Base-by-base conservation (phyloP, 2,797 vertebrate genomes). In the Sebastes goodei region DNA sequence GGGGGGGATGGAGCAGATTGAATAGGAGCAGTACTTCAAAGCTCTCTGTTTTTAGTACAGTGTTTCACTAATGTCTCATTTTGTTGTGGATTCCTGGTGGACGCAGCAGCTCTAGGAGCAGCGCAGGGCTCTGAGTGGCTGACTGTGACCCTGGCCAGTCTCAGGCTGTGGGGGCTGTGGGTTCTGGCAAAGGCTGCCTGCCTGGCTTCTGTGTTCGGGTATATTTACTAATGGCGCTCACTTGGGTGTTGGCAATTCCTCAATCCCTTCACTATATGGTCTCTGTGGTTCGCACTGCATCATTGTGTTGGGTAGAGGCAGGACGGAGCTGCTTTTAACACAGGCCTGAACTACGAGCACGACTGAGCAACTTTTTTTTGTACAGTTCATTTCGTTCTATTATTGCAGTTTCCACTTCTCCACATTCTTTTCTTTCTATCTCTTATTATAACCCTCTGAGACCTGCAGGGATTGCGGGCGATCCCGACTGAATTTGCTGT, bases 181-280 rank as follows among this genome's bases (percentile, higher is more conserved):
- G 21, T 59, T 81, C 79, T 90, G 85, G 80, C 70, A 52, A 56
- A 6, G 67, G 69, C 61, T 20, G 42, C 2, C n/a, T 4, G 53
- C 21, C 74, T 84, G 80, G 64, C 72, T 76, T 64, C 74, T 84
- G 62, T 46, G 75, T 76, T 70, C 0, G 20, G 29, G 74, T 80
- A 42, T 82, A 74, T 87, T 83, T 75, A 78, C 78, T 87, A 78
- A 88, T 88, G 85, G 69, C 59, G 56, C 67, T 88, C 14, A 15
- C 69, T 78, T 21, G 38, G 71, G 21, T 82, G 65, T 69, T 92
- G 88, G 88, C 88, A 84, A 15, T 25, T 20, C 14, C 66, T 78
- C 78, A 55, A 4, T 76, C 80, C 60, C 20, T 78, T 78, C 60
- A 10, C 35, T 76, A 29, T 29, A 59, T 66, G 76, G 57, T 74